Evolutionary conservation across 2,113 vertebrate genomes (phyloP), one percentile per base, ranked within the genome.

Genomic region (Nibea coibor): DNA sequence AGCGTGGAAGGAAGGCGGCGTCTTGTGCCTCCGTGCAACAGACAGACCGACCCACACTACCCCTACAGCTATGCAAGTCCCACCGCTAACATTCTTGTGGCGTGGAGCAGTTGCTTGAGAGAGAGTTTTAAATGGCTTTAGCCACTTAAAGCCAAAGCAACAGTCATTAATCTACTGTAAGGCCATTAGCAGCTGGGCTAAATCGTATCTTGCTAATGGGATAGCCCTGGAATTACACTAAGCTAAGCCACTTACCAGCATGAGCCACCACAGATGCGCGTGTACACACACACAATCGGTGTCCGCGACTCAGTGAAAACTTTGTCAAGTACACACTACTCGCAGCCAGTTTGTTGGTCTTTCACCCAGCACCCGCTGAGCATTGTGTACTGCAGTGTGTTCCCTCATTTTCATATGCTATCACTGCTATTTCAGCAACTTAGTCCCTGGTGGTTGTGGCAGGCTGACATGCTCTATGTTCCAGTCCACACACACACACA

Each of bases 141-240:
- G 69, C 69, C 84, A 87, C 78, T 89, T 82, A 73, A 47, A 86
- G 64, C 48, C 39, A 0, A 10, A 14, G 22, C 64, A 85, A 81
- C 78, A 89, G 73, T 28, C 53, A 54, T 74, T 75, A 81, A 83
- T 79, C 71, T 64, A 74, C 59, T 80, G 73, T 90, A 75, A 91
- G 84, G 79, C 65, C 87, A 87, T 91, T 93, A 84, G 84, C 64
- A 50, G 19, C 54, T 4, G 57, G 20, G 48, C 82, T 76, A 86
- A 91, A 87, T 69, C 10, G 3, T 81, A 77, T 86, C 76, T 35
- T 81, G 72, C 81, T 90, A 93, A 94, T 90, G 73, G 86, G 80
- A 83, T 76, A 72, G 82, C 16, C 15, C 9, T 50, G 67, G 80
- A 78, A 63, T 90, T 86, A 91, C 70, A 86, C 72, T 15, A 35